Evolutionary conservation across 1,140 invertebrate species (phyloP), one percentile per base, ranked within the genome.

Genomic region (Leptopilina boulardi): DNA sequence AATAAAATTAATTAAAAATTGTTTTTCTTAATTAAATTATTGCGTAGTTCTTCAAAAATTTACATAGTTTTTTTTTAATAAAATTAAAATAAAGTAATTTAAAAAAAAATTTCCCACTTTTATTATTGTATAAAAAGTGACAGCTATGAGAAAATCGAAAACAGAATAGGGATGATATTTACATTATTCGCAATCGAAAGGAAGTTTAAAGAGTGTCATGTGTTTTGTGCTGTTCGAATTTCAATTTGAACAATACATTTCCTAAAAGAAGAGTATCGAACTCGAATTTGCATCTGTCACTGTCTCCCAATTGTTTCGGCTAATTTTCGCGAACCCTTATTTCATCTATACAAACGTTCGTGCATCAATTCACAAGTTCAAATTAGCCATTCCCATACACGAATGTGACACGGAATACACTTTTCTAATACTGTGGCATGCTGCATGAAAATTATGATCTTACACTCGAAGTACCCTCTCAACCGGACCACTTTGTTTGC

Each of bases 331-430:
- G 74, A 83, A 79, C 85, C 87, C 80, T 83, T 51, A 75, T 71
- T 76, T 75, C 47, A 76, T 80, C 83, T 38, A 73, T 71, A 0
- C 76, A 71, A 71, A 76, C 76, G 54, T 75, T 85, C 84, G 77
- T 70, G 82, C 42, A 41, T 54, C 38, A 80, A 79, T 75, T 78
- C 70, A 70, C 76, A 70, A n/a, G 19, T 42, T 9, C 38, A 83
- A 88, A 90, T 90, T 90, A 87, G 86, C 86, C 84, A 89, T 89
- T 91, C 89, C 88, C 87, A 89, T 89, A 85, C 79, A 77, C 74
- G 19, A 77, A 70, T 82, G n/a, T n/a, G 70, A 83, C 76, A 41
- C 47, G 44, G 73, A 73, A 73, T 23, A 70, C 73, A 59, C 73
- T 72, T 77, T 73, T 51, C 41, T 56, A 76, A 73, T 79, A 47